Percentiles rank a stretch among this genome's conserved stretches.
Evolutionary conservation across 2,113 vertebrate genomes (phyloP).

Genomic region (Noturus placidus): DNA sequence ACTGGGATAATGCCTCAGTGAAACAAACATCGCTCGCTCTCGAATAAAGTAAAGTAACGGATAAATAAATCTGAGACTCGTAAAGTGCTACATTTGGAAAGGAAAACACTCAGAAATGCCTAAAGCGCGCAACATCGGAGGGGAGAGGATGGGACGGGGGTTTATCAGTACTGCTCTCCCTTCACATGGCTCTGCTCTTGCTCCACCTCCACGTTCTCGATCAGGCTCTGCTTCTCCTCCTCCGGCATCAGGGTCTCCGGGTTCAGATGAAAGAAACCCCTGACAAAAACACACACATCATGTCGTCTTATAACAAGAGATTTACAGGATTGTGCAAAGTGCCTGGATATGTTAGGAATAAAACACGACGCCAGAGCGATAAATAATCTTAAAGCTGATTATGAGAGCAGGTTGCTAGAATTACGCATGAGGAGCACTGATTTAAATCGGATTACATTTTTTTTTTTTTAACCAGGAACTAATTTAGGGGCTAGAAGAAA

Average conservation of each 20-base stretch:
- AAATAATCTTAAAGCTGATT: too few species aligned
- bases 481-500: too few species aligned
- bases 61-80: background rate
- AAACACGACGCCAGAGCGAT: too few species aligned
- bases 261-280: constrained; percentile 68
- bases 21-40: background rate
- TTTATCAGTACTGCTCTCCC: constrained; percentile 20
- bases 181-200: constrained; percentile 56
- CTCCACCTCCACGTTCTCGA: constrained; percentile 65
- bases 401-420: too few species aligned
- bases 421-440: too few species aligned
- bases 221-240: constrained; percentile 70
- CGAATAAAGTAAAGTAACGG: background rate
- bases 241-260: constrained; percentile 66
- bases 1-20: background rate
- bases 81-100: constrained; percentile 48
- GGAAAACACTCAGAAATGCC: constrained; percentile 29
- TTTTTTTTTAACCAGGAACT: too few species aligned
- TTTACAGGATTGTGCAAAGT: too few species aligned
- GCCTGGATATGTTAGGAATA: too few species aligned
- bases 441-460: too few species aligned
- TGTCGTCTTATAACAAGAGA: too few species aligned
- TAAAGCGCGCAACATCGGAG: constrained; percentile 1
- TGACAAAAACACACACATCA: constrained; percentile 28
- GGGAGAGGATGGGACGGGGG: too few species aligned